Conservation (phyloP, 2,113 vertebrate species). For the Apodemus speciosus region DNA sequence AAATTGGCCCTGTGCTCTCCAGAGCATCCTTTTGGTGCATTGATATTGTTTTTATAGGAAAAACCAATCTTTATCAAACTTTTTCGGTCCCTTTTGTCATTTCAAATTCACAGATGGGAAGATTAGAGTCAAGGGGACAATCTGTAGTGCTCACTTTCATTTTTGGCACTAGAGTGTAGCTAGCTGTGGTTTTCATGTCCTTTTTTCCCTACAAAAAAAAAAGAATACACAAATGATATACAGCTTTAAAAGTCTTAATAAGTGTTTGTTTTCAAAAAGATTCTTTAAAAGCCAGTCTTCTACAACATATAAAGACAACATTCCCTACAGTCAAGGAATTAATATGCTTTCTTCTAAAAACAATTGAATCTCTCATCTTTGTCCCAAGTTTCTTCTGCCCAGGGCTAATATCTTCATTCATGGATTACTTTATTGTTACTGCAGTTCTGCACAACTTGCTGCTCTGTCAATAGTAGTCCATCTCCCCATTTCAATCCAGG, state of each 20-base stretch:
- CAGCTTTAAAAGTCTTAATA: background rate
- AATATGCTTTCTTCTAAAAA: background rate
- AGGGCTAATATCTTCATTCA: background rate
- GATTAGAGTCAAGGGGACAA: conserved; percentile 77
- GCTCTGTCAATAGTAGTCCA: background rate
- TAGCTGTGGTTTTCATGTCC: background rate
- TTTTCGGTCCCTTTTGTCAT: conserved; percentile 71
- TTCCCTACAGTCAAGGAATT: background rate
- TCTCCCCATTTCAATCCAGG: background rate
- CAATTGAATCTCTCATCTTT: background rate
- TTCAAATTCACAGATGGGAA: conserved; percentile 71
- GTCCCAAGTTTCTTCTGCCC: background rate
- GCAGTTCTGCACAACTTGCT: background rate
- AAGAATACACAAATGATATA: background rate
- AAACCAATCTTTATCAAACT: conserved; percentile 73
- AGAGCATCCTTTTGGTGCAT: conserved; percentile 34
- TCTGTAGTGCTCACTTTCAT: conserved; percentile 71
- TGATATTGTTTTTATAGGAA: conserved; percentile 50
- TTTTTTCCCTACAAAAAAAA: background rate
- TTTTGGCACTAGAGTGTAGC: background rate
- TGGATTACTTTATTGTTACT: background rate
- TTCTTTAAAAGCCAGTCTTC: conserved; percentile 17
- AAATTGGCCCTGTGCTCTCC: background rate
- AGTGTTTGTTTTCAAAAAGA: conserved; percentile 12
- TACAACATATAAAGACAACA: background rate